Evolutionary conservation across 2,113 vertebrate species (phyloP).

Genomic region (Phrynosoma platyrhinos): DNA sequence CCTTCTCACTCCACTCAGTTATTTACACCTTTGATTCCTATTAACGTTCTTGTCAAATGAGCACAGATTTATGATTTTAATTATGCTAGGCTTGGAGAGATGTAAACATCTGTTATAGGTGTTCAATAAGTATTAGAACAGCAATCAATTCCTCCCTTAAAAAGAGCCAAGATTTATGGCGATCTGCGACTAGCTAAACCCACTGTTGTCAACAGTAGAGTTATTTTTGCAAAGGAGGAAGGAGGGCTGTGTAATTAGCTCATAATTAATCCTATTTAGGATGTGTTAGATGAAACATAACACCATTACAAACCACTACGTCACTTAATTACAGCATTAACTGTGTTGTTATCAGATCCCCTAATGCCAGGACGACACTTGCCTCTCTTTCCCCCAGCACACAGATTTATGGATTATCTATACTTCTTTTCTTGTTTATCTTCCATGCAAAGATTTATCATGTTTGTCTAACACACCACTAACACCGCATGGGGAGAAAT

Average conservation of each 20-base stretch:
- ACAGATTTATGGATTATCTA: slow-evolving; percentile 63
- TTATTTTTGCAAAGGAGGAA: slow-evolving; percentile 59
- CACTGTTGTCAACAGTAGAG: slow-evolving; percentile 46
- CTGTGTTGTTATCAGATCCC: slow-evolving; percentile 52
- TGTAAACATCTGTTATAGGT: slow-evolving; percentile 78
- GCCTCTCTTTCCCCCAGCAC: slow-evolving; percentile 1
- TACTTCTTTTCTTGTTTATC: slow-evolving; percentile 31
- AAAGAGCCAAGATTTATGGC: slow-evolving; percentile 65
- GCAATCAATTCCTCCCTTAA: slow-evolving; percentile 73
- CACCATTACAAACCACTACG: slow-evolving; percentile 51
- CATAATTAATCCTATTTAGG: slow-evolving; percentile 67
- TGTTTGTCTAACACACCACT: slow-evolving; percentile 41
- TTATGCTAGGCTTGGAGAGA: slow-evolving; percentile 73
- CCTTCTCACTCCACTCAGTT: slow-evolving; percentile 40
- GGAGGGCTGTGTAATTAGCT: slow-evolving; percentile 66
- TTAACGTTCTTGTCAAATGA: slow-evolving; percentile 67
- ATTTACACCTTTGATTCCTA: slow-evolving; percentile 70
- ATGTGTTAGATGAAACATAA: slow-evolving; percentile 60
- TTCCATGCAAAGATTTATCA: slow-evolving; percentile 42
- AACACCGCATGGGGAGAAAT: slow-evolving; percentile 22
- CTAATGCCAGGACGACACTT: slow-evolving; percentile 31
- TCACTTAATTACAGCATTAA: slow-evolving; percentile 67
- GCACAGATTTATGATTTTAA: slow-evolving; percentile 80
- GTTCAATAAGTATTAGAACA: slow-evolving; percentile 79
- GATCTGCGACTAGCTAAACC: slow-evolving; percentile 62